phyloP scores from a whole-genome alignment of 2,888 invertebrate species.

The Chouioia cunea region DNA sequence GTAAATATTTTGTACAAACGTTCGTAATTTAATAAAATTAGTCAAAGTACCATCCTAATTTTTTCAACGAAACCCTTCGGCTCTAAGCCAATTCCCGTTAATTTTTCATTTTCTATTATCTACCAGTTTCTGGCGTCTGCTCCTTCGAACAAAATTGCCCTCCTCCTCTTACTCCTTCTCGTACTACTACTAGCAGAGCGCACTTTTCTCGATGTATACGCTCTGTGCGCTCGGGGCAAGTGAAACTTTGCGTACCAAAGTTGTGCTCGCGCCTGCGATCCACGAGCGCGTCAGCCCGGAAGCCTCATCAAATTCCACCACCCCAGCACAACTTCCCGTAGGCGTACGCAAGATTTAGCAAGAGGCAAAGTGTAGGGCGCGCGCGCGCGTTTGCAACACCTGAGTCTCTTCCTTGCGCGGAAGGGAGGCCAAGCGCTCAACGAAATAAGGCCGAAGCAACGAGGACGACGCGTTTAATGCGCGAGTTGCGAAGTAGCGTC shows the following conservation, averaged over 20 bases:
- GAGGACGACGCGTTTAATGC: constrained; percentile 19
- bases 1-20: no score
- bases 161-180: no score
- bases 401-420: constrained; percentile 22
- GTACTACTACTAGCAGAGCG: not conserved
- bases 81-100: constrained; percentile 35
- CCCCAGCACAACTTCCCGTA: constrained; percentile 48
- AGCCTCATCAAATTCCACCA: constrained; percentile 63
- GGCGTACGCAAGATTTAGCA: constrained; percentile 51
- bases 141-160: not conserved
- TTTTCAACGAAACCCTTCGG: constrained; percentile 35
- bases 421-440: no score
- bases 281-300: constrained; percentile 61
- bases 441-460: no score
- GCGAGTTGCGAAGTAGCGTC: constrained; percentile 9
- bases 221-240: constrained; percentile 26
- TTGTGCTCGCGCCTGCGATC: constrained; percentile 59
- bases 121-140: not conserved
- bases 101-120: constrained; percentile 40
- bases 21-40: no score
- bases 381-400: constrained; percentile 52
- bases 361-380: constrained; percentile 57
- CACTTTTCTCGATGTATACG: constrained; percentile 40
- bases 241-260: constrained; percentile 51
- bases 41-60: constrained; percentile 42